Conservation (phyloP, 1,140 invertebrate genomes). For the Caerostris extrusa region DNA sequence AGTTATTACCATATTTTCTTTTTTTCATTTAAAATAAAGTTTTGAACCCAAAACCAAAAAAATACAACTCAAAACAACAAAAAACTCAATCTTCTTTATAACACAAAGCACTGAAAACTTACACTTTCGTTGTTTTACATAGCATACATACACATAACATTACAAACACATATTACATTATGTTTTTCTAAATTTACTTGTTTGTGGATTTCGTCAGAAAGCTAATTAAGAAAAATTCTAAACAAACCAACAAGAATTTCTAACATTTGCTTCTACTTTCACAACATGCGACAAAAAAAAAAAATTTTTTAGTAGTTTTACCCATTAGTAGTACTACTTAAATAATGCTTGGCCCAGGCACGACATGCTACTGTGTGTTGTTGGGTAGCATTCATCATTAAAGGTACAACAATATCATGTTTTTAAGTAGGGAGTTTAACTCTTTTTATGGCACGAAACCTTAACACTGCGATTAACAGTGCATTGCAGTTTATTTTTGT, state of each 20-base stretch:
- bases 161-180: background rate
- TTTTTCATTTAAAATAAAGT: too few relatives aligned
- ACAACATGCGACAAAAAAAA: background rate
- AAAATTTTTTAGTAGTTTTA: background rate
- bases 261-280: background rate
- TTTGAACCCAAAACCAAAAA: too few relatives aligned
- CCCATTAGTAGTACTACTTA: background rate
- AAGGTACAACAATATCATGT: background rate
- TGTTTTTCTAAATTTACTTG: background rate
- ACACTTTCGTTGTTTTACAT: too few relatives aligned
- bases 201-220: background rate
- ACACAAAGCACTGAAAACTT: too few relatives aligned
- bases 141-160: too few relatives aligned
- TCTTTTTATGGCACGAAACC: background rate
- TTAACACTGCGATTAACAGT: background rate
- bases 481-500: background rate
- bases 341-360: background rate
- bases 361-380: background rate
- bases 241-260: background rate
- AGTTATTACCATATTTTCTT: too few relatives aligned
- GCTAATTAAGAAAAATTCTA: background rate
- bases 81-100: too few relatives aligned
- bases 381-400: background rate
- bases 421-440: background rate
- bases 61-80: too few relatives aligned